Evolutionary conservation across 64 coral and sea anemone species (phyloP).

Genomic region (Montipora sp.): DNA sequence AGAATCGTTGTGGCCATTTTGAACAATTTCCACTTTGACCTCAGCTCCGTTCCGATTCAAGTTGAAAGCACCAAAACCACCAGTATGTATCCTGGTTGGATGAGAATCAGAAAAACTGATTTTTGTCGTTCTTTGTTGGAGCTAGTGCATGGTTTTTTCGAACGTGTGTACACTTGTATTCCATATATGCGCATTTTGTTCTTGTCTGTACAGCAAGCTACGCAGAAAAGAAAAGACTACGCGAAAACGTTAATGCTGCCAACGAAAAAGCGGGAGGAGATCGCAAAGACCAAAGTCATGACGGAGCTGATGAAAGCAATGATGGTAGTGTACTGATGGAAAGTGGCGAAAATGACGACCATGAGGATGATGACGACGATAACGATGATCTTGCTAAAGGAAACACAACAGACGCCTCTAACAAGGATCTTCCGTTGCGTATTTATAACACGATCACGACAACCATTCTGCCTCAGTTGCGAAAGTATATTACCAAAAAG

Average conservation of each 20-base stretch:
- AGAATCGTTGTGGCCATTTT: constrained; percentile 90
- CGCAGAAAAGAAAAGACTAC: neutral
- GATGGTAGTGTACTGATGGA: constrained; percentile 18
- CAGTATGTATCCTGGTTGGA: neutral
- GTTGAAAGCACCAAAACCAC: neutral
- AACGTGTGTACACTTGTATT: too few relatives aligned
- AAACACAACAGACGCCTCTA: neutral
- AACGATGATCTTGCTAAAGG: neutral
- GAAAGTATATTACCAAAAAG: constrained; percentile 89
- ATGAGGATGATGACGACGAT: constrained; percentile 54
- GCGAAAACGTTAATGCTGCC: neutral
- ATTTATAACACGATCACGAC: constrained; percentile 83
- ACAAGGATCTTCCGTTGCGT: constrained; percentile 43
- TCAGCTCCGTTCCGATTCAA: constrained; percentile 48
- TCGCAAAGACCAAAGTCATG: neutral
- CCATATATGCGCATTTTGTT: neutral
- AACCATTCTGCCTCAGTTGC: constrained; percentile 83
- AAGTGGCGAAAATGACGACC: constrained; percentile 1
- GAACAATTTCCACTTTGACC: constrained; percentile 90
- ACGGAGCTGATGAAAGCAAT: neutral
- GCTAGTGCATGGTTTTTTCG: too few relatives aligned
- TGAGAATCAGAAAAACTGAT: too few relatives aligned
- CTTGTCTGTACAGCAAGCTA: neutral
- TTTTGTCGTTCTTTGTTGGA: too few relatives aligned
- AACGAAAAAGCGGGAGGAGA: neutral